A percentile compares a stretch with the other conserved stretches of the same genome.
These are phyloP conservation scores for Brenthis ino DNA, from an alignment of 2,888 invertebrate species.

Conservation along the genomic window DNA sequence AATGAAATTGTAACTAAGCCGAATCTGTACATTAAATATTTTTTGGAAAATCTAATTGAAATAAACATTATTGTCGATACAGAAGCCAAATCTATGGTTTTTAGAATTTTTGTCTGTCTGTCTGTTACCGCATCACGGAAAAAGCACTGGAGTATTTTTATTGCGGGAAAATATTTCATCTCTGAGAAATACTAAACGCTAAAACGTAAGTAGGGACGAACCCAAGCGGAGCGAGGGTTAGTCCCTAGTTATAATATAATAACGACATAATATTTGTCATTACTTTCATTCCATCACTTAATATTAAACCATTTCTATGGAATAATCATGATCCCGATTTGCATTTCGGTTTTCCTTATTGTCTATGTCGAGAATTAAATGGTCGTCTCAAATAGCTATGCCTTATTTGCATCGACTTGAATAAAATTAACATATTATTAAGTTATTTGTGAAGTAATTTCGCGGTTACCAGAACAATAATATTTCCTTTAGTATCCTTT, in stretches of 20 bases:
- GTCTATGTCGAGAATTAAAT: conserved; percentile 13
- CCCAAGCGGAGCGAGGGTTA: background rate
- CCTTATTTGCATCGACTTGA: conserved; percentile 25
- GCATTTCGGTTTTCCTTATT: conserved; percentile 19
- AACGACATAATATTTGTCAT: background rate
- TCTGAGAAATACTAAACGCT: no score
- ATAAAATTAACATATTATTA: conserved; percentile 29
- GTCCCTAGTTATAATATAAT: background rate
- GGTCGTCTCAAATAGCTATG: conserved; percentile 15
- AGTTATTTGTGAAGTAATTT: conserved; percentile 25
- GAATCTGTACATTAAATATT: no score
- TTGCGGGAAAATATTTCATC: no score
- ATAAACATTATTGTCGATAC: no score
- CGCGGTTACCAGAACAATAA: conserved; percentile 15
- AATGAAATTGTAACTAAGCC: no score
- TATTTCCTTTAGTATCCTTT: conserved; percentile 1
- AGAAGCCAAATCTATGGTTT: no score
- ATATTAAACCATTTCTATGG: conserved; percentile 4
- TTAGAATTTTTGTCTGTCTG: no score
- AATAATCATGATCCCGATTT: conserved; percentile 14
- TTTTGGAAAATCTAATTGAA: no score
- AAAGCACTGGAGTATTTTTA: no score
- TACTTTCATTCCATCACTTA: background rate
- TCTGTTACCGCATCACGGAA: no score
- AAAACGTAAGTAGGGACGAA: no score